Percentiles rank a stretch among this genome's conserved stretches.
These are phyloP conservation scores for Catocala sponsa DNA, from an alignment of 2,888 invertebrate species.

Conservation along the genomic window DNA sequence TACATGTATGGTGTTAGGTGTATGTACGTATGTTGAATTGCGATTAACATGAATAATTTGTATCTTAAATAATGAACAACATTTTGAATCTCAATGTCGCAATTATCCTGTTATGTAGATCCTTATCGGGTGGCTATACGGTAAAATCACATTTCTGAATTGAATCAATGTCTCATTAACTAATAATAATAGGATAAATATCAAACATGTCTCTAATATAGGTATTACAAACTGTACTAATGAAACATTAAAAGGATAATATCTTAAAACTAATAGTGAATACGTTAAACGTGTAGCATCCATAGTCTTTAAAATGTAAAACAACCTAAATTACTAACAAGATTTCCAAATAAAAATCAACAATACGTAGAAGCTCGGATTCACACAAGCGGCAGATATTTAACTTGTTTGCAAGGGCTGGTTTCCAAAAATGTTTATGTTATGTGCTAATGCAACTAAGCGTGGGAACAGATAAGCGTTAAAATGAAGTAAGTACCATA, in stretches of 20 bases:
- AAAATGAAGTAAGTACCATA: constrained; percentile 1
- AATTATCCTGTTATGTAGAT: too few relatives aligned
- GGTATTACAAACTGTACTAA: constrained; percentile 1
- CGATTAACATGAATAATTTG: too few relatives aligned
- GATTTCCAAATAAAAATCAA: constrained; percentile 16
- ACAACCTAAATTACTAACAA: constrained; percentile 29
- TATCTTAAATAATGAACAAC: too few relatives aligned
- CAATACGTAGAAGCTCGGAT: constrained; percentile 9
- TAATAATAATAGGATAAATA: constrained; percentile 1
- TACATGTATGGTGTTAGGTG: too few relatives aligned
- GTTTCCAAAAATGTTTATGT: background rate
- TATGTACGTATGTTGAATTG: too few relatives aligned
- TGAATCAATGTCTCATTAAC: constrained; percentile 1
- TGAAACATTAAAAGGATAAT: constrained; percentile 3
- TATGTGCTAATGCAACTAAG: background rate
- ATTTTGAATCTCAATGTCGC: too few relatives aligned
- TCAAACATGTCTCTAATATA: background rate
- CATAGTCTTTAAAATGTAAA: constrained; percentile 13
- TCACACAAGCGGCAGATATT: background rate
- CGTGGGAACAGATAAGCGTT: background rate
- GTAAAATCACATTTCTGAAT: constrained; percentile 3
- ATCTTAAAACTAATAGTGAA: constrained; percentile 15
- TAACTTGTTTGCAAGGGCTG: background rate
- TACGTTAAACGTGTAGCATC: constrained; percentile 14
- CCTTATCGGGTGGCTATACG: background rate